Evolutionary conservation across 1,140 invertebrate genomes (phyloP).

Genomic region (Holcopasites calliopsidis): DNA sequence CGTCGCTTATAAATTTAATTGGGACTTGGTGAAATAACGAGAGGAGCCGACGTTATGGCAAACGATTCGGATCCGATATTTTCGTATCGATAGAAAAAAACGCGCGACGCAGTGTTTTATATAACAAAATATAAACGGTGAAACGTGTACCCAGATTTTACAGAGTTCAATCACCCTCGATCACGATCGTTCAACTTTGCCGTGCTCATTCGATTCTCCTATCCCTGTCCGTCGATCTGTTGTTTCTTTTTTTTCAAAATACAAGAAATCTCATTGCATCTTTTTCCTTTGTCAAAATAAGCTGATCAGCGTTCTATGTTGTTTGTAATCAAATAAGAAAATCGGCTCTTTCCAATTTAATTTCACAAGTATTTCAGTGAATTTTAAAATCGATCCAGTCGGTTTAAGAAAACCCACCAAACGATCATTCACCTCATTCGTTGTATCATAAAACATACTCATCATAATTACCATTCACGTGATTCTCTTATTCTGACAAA

Average conservation of each 20-base stretch:
- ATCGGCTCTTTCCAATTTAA: neutral
- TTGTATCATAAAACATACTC: slow-evolving; percentile 23
- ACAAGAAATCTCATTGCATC: neutral
- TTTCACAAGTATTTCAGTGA: neutral
- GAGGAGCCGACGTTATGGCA: neutral
- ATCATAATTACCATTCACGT: neutral
- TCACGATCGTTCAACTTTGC: neutral
- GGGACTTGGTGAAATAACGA: neutral
- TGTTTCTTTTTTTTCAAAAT: no score
- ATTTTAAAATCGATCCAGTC: no score
- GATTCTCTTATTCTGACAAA: slow-evolving; percentile 26
- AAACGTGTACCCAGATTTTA: neutral
- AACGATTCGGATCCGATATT: slow-evolving; percentile 8
- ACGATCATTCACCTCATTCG: neutral
- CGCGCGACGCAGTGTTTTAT: neutral
- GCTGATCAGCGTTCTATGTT: no score
- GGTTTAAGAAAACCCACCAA: no score
- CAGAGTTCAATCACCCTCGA: neutral
- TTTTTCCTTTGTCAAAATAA: no score
- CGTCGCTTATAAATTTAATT: no score
- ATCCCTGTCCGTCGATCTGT: neutral
- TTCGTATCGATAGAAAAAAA: neutral
- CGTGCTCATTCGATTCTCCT: neutral
- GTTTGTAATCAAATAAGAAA: neutral
- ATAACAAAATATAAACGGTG: slow-evolving; percentile 8